These are phyloP conservation scores for Microcebus ravelobensis DNA, from an alignment of 2,113 vertebrate species.

Conservation along the genomic window DNA sequence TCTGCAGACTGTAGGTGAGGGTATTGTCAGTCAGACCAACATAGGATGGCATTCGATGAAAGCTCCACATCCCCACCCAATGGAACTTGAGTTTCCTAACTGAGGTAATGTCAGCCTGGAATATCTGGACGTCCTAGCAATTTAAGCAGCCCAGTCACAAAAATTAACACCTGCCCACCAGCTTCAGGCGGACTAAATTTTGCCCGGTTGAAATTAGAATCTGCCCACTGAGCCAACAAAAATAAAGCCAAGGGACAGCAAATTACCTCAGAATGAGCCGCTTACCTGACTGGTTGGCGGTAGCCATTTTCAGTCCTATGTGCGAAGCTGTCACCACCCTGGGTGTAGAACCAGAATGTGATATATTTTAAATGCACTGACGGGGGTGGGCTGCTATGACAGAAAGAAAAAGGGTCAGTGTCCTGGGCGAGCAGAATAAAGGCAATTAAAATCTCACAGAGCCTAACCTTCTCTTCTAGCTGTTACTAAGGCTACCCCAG, in stretches of 20 bases:
- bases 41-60: neutral
- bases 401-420: slow-evolving; percentile 17
- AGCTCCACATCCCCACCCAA: neutral
- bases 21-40: neutral
- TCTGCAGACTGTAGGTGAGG: neutral
- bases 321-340: slow-evolving; percentile 53
- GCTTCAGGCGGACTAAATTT: slow-evolving; percentile 69
- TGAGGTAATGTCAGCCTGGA: slow-evolving; percentile 29
- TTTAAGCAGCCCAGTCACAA: slow-evolving; percentile 54
- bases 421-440: slow-evolving; percentile 3
- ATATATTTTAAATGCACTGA: slow-evolving; percentile 42
- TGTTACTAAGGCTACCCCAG: neutral
- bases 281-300: slow-evolving; percentile 72
- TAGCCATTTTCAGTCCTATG: slow-evolving; percentile 63
- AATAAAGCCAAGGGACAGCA: slow-evolving; percentile 60
- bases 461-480: neutral
- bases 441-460: slow-evolving; percentile 12
- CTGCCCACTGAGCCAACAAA: slow-evolving; percentile 71
- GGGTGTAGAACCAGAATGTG: slow-evolving; percentile 39
- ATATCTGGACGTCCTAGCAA: slow-evolving; percentile 52
- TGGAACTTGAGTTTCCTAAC: neutral
- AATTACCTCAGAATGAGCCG: neutral
- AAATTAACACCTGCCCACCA: slow-evolving; percentile 74
- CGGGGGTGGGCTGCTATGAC: neutral
- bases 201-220: slow-evolving; percentile 72